phyloP scores from a whole-genome alignment of 2,113 vertebrate genomes.

The Bubo blakistoni region DNA sequence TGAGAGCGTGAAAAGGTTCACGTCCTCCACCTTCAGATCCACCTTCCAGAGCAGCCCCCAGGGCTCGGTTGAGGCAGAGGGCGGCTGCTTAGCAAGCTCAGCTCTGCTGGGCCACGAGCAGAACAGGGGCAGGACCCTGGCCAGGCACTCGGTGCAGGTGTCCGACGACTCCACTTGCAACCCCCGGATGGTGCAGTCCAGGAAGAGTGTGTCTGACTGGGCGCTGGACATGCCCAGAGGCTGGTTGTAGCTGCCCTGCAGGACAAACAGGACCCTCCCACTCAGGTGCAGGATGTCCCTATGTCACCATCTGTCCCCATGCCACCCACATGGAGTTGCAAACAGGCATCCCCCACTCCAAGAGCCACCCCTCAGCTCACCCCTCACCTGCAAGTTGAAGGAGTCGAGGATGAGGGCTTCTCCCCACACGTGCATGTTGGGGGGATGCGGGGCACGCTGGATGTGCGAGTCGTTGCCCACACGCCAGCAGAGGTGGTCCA shows the following conservation, averaged over 20 bases:
- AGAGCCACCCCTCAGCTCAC: fast-evolving
- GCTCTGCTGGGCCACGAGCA: background rate
- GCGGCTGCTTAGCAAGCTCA: background rate
- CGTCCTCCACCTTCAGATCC: slow-evolving; percentile 87
- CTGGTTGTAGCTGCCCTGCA: slow-evolving; percentile 89
- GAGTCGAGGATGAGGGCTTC: slow-evolving; percentile 91
- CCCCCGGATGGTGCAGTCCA: slow-evolving; percentile 88
- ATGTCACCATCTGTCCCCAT: background rate
- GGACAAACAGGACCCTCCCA: background rate
- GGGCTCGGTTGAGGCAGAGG: slow-evolving; percentile 24
- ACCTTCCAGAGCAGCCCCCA: slow-evolving; percentile 83
- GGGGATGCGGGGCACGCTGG: slow-evolving; percentile 90
- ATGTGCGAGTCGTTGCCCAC: slow-evolving; percentile 97
- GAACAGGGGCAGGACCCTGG: slow-evolving; percentile 83
- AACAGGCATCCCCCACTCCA: no score
- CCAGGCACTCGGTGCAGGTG: slow-evolving; percentile 88
- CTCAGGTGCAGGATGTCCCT: background rate
- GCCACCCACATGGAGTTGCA: fast-evolving
- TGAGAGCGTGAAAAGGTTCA: slow-evolving; percentile 90
- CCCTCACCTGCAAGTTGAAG: slow-evolving; percentile 86
- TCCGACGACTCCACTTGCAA: slow-evolving; percentile 91
- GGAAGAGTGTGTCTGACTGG: slow-evolving; percentile 77
- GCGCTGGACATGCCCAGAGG: slow-evolving; percentile 70
- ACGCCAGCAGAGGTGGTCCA: slow-evolving; percentile 96
- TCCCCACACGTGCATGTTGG: slow-evolving; percentile 95